Conservation (phyloP, 2,888 invertebrate genomes). For the Cryptops parisi region DNA sequence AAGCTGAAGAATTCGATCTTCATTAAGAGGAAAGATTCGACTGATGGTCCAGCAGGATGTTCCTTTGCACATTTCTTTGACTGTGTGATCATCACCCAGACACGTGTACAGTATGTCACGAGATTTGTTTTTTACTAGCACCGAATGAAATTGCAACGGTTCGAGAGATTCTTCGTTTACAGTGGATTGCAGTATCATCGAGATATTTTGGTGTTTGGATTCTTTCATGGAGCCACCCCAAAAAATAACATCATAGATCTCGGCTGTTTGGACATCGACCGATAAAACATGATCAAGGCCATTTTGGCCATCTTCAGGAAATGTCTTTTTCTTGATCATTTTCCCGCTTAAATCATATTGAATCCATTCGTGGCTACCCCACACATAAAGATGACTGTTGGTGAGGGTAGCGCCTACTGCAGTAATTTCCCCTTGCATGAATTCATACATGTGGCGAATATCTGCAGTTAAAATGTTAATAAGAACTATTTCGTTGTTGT, state of each 20-base stretch:
- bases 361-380: constrained; percentile 55
- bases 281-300: neutral
- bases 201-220: constrained; percentile 48
- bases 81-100: constrained; percentile 3
- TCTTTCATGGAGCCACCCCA: constrained; percentile 66
- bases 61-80: neutral
- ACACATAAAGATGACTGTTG: constrained; percentile 58
- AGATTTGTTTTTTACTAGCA: constrained; percentile 50
- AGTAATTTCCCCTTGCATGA: constrained; percentile 65
- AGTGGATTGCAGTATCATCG: constrained; percentile 48
- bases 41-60: constrained; percentile 15
- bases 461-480: constrained; percentile 90
- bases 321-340: constrained; percentile 6
- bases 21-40: constrained; percentile 36
- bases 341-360: constrained; percentile 42
- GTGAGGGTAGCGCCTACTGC: constrained; percentile 50
- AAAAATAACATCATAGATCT: constrained; percentile 48
- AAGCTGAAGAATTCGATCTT: constrained; percentile 56
- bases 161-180: constrained; percentile 38
- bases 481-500: constrained; percentile 84
- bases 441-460: constrained; percentile 40
- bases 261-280: constrained; percentile 43
- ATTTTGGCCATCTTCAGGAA: neutral
- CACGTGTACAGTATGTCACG: constrained; percentile 55
- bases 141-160: constrained; percentile 44